Evolutionary conservation across 2,797 vertebrate species (phyloP).

Genomic region (Acridotheres tristis): DNA sequence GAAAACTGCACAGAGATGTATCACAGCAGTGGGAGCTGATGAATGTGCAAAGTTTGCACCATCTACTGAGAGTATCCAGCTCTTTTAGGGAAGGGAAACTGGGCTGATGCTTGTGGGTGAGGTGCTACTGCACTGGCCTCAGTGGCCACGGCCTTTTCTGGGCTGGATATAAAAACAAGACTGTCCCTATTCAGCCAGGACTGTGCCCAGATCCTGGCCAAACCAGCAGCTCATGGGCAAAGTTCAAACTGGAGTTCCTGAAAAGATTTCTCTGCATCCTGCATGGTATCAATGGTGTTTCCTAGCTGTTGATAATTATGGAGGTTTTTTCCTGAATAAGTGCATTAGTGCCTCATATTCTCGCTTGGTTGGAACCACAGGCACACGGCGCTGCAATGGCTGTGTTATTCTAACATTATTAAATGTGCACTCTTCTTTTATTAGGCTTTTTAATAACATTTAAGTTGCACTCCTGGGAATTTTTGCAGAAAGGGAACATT

Average conservation of each 20-base stretch:
- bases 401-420: constrained; percentile 79
- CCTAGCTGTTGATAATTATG: constrained; percentile 65
- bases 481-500: constrained; percentile 77
- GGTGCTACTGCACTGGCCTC: not conserved
- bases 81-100: not conserved
- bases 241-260: not conserved
- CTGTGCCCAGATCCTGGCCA: not conserved
- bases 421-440: constrained; percentile 82
- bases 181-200: rapidly evolving
- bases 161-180: not conserved
- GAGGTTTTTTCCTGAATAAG: constrained; percentile 29
- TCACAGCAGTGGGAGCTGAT: not conserved
- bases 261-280: constrained; percentile 32
- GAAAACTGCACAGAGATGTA: not conserved
- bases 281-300: constrained; percentile 33
- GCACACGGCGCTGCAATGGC: constrained; percentile 54
- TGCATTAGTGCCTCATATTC: constrained; percentile 59
- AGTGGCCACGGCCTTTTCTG: not conserved
- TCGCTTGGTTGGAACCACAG: constrained; percentile 59
- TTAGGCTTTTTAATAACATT: constrained; percentile 83
- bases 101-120: not conserved
- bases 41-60: not conserved
- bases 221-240: not conserved
- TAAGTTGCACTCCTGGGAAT: constrained; percentile 79
- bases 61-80: not conserved